A percentile compares a stretch with the other conserved stretches of the same genome.
Evolutionary conservation across 2,797 vertebrate genomes (phyloP).

Genomic region (Clarias laeviceps): DNA sequence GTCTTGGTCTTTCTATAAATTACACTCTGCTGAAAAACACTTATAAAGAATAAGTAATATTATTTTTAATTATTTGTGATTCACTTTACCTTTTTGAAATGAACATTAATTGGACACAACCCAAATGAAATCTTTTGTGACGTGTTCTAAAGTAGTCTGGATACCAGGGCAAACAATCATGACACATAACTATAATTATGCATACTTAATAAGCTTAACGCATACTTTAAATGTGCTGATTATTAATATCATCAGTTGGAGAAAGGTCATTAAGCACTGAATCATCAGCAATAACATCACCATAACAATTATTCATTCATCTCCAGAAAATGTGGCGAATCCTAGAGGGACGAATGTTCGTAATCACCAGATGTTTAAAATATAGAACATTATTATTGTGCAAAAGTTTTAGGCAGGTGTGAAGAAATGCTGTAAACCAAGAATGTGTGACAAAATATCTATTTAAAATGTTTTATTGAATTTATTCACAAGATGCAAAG

Average conservation of each 20-base stretch:
- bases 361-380: neutral
- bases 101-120: neutral
- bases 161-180: neutral
- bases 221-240: neutral
- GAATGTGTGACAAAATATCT: no score
- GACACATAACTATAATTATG: neutral
- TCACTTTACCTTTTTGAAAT: neutral
- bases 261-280: neutral
- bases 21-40: constrained; percentile 19
- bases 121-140: neutral
- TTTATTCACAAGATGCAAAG: no score
- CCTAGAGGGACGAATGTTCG: neutral
- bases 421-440: no score
- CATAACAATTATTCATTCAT: neutral
- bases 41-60: neutral
- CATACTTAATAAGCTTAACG: neutral
- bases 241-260: neutral
- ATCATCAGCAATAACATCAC: neutral
- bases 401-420: no score
- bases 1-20: neutral
- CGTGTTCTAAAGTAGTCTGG: neutral
- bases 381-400: neutral
- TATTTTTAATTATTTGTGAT: neutral
- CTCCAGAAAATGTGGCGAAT: neutral
- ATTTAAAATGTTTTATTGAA: no score